These are phyloP conservation scores for Apocrypta bakeri DNA, from an alignment of 1,140 invertebrate species.

Conservation along the genomic window DNA sequence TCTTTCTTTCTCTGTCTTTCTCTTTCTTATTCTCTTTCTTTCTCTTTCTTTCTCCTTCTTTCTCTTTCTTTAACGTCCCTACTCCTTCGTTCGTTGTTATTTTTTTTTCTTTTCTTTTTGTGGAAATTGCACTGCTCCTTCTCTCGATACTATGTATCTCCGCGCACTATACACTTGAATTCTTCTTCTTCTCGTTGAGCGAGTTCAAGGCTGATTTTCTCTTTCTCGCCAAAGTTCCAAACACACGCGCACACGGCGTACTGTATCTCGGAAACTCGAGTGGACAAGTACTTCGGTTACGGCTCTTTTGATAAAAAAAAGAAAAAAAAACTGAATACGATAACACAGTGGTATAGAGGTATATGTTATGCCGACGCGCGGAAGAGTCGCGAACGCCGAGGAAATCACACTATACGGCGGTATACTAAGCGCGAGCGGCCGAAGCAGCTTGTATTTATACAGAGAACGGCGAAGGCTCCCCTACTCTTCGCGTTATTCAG, in stretches of 20 bases:
- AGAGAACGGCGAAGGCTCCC: constrained; percentile 56
- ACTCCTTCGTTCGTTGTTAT: too few relatives aligned
- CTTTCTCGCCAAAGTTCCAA: neutral
- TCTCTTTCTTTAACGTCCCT: too few relatives aligned
- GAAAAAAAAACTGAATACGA: neutral
- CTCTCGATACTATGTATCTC: too few relatives aligned
- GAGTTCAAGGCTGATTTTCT: neutral
- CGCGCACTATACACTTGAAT: too few relatives aligned
- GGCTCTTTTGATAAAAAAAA: neutral
- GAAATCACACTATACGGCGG: constrained; percentile 21
- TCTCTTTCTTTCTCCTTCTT: neutral
- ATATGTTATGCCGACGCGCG: neutral
- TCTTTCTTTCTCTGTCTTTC: neutral
- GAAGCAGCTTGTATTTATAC: constrained; percentile 71
- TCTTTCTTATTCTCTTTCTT: neutral
- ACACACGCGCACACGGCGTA: too few relatives aligned
- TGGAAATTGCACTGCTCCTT: too few relatives aligned
- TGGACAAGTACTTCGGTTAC: too few relatives aligned
- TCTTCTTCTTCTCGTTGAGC: neutral
- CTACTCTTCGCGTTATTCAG: constrained; percentile 26
- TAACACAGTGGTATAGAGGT: neutral
- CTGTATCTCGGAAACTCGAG: too few relatives aligned
- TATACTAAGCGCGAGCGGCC: constrained; percentile 66
- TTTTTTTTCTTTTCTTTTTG: too few relatives aligned
- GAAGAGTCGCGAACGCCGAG: neutral